phyloP scores from a whole-genome alignment of 2,888 invertebrate genomes.

The Caenorhabditis doughertyi region DNA sequence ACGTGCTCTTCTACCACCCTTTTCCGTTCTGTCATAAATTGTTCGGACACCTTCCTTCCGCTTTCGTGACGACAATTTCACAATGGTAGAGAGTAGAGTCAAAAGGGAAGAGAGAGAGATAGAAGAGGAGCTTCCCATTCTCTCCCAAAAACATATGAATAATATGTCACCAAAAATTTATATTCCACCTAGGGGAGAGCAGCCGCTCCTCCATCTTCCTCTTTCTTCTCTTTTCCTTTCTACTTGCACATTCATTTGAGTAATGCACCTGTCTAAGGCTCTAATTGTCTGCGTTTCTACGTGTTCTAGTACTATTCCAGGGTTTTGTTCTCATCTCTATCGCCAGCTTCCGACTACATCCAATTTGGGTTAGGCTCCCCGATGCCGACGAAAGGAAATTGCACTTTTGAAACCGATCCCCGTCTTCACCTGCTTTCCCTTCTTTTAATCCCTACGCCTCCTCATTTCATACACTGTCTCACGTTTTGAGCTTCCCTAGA shows the following conservation, averaged over 20 bases:
- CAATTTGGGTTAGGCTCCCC: constrained; percentile 38
- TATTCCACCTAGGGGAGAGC: constrained; percentile 33
- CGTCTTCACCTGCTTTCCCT: constrained; percentile 9
- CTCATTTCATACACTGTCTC: background rate
- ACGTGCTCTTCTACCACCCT: background rate
- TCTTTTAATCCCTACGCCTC: constrained; percentile 11
- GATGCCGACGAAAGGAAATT: constrained; percentile 22
- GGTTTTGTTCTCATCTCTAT: constrained; percentile 41
- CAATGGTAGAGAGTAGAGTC: background rate
- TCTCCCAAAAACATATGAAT: constrained; percentile 13
- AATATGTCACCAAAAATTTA: constrained; percentile 47
- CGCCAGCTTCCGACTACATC: constrained; percentile 47
- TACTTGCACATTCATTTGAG: constrained; percentile 51
- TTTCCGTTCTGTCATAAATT: constrained; percentile 33
- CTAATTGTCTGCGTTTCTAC: constrained; percentile 45
- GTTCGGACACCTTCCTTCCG: constrained; percentile 36
- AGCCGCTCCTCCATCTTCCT: constrained; percentile 11
- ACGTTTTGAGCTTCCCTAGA: background rate
- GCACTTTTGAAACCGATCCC: constrained; percentile 60
- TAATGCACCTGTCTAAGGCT: constrained; percentile 55
- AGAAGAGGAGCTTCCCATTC: constrained; percentile 31
- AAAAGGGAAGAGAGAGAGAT: background rate
- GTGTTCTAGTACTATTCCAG: background rate
- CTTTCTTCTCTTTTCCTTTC: constrained; percentile 8
- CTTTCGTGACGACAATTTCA: constrained; percentile 14